phyloP scores from a whole-genome alignment of 2,113 vertebrate genomes.

The Sus scrofa region DNA sequence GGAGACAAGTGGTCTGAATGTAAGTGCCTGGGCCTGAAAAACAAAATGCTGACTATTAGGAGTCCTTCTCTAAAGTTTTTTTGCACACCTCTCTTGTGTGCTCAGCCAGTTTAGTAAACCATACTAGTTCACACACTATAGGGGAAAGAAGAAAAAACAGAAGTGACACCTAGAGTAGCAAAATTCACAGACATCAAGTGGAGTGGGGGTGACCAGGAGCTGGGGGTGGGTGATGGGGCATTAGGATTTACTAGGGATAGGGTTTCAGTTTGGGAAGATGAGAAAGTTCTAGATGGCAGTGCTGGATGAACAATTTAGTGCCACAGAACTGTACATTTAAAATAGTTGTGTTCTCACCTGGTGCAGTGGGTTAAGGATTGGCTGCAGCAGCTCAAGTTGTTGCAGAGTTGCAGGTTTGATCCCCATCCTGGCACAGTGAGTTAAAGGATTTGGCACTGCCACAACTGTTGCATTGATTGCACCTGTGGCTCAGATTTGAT shows the following conservation, averaged over 20 bases:
- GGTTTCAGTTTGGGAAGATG: slow-evolving; percentile 10
- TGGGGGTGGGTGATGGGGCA: background rate
- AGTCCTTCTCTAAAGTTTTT: slow-evolving; percentile 23
- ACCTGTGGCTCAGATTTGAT: too few species aligned
- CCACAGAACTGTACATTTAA: background rate
- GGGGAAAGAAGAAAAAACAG: slow-evolving; percentile 29
- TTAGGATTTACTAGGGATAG: background rate
- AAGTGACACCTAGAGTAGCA: background rate
- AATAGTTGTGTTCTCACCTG: too few species aligned
- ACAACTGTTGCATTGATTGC: too few species aligned
- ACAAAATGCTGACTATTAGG: slow-evolving; percentile 38
- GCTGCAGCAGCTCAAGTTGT: too few species aligned
- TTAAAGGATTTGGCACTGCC: too few species aligned
- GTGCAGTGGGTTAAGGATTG: too few species aligned
- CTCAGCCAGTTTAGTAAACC: slow-evolving; percentile 36
- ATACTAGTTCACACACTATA: background rate
- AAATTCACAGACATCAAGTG: background rate
- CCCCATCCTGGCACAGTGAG: too few species aligned
- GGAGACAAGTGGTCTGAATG: background rate
- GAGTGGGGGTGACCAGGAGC: too few species aligned
- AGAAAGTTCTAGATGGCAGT: background rate
- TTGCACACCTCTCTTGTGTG: background rate
- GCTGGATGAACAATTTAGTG: background rate
- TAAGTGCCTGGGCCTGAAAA: slow-evolving; percentile 17
- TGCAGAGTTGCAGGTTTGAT: too few species aligned